Conservation (phyloP, 1,140 invertebrate genomes). For the Meloidogyne exigua region DNA sequence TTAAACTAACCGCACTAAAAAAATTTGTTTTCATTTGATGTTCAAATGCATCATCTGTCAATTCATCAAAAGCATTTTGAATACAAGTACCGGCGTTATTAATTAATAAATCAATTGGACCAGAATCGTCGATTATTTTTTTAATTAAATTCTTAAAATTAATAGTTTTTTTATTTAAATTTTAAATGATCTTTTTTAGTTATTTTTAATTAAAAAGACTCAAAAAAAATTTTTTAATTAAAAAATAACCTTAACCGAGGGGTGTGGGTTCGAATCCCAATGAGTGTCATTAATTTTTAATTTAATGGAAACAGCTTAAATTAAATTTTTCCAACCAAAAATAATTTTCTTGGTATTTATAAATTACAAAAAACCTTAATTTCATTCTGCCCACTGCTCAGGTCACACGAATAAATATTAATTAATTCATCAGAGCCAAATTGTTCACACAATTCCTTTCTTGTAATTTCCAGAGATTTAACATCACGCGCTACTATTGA, state of each 20-base stretch:
- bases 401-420: conserved; percentile 39
- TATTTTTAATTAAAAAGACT: too few species aligned
- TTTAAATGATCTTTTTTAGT: too few species aligned
- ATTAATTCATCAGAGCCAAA: conserved; percentile 33
- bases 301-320: neutral
- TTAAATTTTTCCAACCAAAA: conserved; percentile 21
- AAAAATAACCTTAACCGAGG: neutral
- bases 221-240: neutral
- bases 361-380: conserved; percentile 22
- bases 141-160: neutral
- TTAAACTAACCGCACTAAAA: conserved; percentile 65
- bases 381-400: conserved; percentile 33
- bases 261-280: neutral
- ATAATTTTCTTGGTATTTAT: neutral
- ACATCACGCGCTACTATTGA: conserved; percentile 82
- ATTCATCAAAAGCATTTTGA: conserved; percentile 77
- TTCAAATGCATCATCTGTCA: conserved; percentile 69
- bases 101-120: conserved; percentile 81
- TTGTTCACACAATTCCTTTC: conserved; percentile 27
- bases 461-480: conserved; percentile 47
- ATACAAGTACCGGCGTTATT: conserved; percentile 80
- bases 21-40: conserved; percentile 70
- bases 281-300: too few species aligned
- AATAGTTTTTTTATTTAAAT: too few species aligned
- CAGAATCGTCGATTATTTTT: conserved; percentile 64